These are phyloP conservation scores for Montipora efflorescens DNA, from an alignment of 64 coral and sea anemone species.

Conservation along the genomic window DNA sequence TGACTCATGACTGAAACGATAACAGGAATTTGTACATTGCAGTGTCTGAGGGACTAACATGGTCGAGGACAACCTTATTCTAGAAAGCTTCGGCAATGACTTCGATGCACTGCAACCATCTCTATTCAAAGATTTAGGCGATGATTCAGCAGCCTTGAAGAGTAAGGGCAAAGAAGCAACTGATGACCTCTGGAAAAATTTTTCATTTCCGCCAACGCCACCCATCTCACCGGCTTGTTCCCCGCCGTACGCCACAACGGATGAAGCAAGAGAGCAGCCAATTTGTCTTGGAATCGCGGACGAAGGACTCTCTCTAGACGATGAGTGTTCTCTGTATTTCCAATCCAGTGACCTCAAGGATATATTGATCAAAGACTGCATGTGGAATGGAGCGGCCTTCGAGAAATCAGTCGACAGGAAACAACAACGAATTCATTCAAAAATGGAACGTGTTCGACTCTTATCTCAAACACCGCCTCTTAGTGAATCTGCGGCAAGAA, in stretches of 20 bases:
- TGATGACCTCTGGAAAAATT: conserved; percentile 72
- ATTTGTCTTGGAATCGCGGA: conserved; percentile 86
- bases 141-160: conserved; percentile 79
- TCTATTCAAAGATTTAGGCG: conserved; percentile 86
- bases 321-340: conserved; percentile 89
- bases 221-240: conserved; percentile 87
- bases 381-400: conserved; percentile 91
- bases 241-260: conserved; percentile 58
- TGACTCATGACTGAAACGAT: conserved; percentile 11
- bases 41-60: conserved; percentile 7
- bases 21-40: conserved; percentile 16
- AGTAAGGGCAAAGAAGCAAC: conserved; percentile 64
- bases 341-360: conserved; percentile 90
- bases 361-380: conserved; percentile 96
- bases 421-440: conserved; percentile 38
- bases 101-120: conserved; percentile 87
- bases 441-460: conserved; percentile 72
- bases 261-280: conserved; percentile 76
- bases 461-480: conserved; percentile 87
- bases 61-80: conserved; percentile 35
- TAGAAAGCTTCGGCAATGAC: conserved; percentile 69
- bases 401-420: conserved; percentile 66
- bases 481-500: conserved; percentile 75
- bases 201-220: conserved; percentile 88
- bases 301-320: conserved; percentile 64